Evolutionary conservation across 2,888 invertebrate genomes (phyloP).

Genomic region (Copidosoma aretas): DNA sequence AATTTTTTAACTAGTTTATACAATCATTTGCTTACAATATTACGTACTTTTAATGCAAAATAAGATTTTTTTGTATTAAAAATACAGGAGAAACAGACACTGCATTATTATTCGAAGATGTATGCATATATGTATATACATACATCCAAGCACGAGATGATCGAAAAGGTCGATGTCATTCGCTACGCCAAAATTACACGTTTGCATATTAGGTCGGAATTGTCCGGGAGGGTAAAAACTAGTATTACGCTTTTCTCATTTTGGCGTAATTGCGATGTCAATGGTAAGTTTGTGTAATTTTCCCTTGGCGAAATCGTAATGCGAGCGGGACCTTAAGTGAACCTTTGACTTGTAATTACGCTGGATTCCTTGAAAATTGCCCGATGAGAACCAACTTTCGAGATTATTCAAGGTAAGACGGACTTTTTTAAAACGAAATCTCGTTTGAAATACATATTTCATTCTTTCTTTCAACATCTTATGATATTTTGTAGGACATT

Average conservation of each 20-base stretch:
- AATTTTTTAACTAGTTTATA: too few relatives aligned
- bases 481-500: too few relatives aligned
- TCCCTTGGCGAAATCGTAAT: slow-evolving; percentile 22
- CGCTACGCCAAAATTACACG: slow-evolving; percentile 23
- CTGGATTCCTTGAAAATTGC: slow-evolving; percentile 19
- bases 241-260: slow-evolving; percentile 38
- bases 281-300: slow-evolving; percentile 25
- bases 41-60: too few relatives aligned
- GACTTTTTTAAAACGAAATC: not conserved
- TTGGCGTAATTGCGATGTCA: slow-evolving; percentile 31
- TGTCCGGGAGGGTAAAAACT: slow-evolving; percentile 28
- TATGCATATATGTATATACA: too few relatives aligned
- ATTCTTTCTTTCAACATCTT: not conserved
- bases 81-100: not conserved
- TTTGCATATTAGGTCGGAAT: slow-evolving; percentile 29
- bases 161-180: slow-evolving; percentile 24
- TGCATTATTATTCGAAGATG: not conserved
- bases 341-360: slow-evolving; percentile 25
- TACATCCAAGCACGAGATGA: not conserved
- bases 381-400: not conserved
- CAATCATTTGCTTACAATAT: too few relatives aligned
- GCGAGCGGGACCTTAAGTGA: slow-evolving; percentile 20
- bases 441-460: not conserved
- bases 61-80: too few relatives aligned
- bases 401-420: slow-evolving; percentile 1